Evolutionary conservation across 2,888 invertebrate genomes (phyloP), one percentile per base, ranked within the genome.

Genomic region (Xanthorhoe spadicearia): DNA sequence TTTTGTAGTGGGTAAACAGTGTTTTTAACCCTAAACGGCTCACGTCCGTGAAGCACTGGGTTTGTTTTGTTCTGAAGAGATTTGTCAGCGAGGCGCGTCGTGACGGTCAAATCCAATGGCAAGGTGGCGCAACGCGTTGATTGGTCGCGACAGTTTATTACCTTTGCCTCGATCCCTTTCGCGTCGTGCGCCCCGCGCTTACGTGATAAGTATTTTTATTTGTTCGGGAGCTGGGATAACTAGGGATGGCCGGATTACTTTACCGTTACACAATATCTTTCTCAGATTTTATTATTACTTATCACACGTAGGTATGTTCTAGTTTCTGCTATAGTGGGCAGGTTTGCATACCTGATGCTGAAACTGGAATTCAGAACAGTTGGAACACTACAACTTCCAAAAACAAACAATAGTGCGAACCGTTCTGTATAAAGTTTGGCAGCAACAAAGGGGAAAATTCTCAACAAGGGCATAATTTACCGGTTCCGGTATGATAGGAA

Each of bases 151-250:
- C 85, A 83, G 73, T 81, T 82, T 80, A 80, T 81, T 81, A 77
- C 81, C 77, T 77, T 70, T 77, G 75, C 75, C 75, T 76, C 75
- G 71, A 76, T 75, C 77, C 77, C 74, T 77, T 23, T 76, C 70
- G 73, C 66, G 32, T 32, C 32, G 32, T 71, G 70, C 74, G 70
- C 73, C 74, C 76, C 58, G 76, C 72, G 76, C 79, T 85, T 87
- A 87, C 87, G 88, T 86, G 89, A 83, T 86, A 86, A 86, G 88
- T 87, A 84, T 88, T 85, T 87, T 88, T 88, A 87, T 89, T 87
- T 84, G 85, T 79, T 77, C 75, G 71, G 74, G 74, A 83, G 78
- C 77, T 81, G 77, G 77, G 83, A 82, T 83, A 83, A 83, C 83
- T 77, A 68, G 68, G 72, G 74, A 68, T 72, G 72, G 68, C 77